Conservation (phyloP, 2,113 vertebrate species). For the Myotis yumanensis region DNA sequence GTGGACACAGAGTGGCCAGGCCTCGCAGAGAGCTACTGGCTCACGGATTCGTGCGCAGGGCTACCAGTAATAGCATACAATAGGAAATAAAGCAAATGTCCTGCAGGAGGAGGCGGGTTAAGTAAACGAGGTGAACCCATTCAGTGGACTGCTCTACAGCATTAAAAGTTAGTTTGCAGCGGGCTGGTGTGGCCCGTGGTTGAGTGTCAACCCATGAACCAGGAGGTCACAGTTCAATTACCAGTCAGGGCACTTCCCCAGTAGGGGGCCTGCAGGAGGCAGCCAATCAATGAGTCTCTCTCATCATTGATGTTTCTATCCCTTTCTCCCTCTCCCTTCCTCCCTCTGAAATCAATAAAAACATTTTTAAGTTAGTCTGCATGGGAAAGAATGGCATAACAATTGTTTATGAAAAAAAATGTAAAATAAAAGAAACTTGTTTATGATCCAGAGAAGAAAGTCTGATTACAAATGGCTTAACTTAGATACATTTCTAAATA, state of each 20-base stretch:
- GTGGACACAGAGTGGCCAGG: no score
- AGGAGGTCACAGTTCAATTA: no score
- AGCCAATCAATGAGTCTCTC: no score
- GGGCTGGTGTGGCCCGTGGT: no score
- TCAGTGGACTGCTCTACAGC: not conserved
- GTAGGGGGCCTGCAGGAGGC: no score
- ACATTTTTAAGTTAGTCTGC: not conserved
- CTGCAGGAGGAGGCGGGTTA: not conserved
- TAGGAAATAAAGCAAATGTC: not conserved
- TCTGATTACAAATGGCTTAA: not conserved
- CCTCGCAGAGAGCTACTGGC: no score
- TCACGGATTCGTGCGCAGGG: no score
- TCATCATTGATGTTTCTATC: no score
- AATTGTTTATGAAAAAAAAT: not conserved
- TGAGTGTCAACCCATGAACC: no score
- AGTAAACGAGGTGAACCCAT: not conserved
- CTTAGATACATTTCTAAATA: not conserved
- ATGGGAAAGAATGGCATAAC: not conserved
- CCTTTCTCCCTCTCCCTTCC: no score
- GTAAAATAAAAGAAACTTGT: not conserved
- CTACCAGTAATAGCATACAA: not conserved
- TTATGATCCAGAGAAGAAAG: conserved; percentile 30
- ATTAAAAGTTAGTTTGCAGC: not conserved
- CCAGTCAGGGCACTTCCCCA: no score
- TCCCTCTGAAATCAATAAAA: no score